These are phyloP conservation scores for Antechinus stuartii DNA, from an alignment of 2,113 vertebrate genomes.

Conservation along the genomic window DNA sequence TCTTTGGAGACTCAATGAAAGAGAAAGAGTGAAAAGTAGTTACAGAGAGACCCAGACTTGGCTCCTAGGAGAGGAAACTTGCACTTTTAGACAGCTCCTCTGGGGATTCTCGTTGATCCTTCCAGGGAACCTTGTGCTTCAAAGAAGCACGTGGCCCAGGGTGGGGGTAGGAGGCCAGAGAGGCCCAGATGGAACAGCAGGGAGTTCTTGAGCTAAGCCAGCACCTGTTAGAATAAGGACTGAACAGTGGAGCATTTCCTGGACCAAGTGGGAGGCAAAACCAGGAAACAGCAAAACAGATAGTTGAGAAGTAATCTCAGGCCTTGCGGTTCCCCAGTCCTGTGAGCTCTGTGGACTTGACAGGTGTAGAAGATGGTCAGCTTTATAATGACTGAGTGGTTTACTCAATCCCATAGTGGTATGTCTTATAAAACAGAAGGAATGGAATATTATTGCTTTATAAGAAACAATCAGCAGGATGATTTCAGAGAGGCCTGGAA, in stretches of 20 bases:
- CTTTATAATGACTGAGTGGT: neutral
- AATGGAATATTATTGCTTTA: too few species aligned
- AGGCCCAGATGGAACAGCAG: too few species aligned
- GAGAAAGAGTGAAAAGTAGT: neutral
- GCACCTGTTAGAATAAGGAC: neutral
- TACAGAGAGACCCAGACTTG: neutral
- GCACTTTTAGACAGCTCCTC: neutral
- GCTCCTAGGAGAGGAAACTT: neutral
- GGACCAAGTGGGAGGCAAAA: neutral
- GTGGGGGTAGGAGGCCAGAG: neutral
- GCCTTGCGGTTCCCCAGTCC: neutral
- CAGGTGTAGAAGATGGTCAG: neutral
- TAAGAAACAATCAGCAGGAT: too few species aligned
- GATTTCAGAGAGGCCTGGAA: too few species aligned
- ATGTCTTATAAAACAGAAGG: neutral
- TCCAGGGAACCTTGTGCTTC: neutral
- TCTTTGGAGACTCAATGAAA: neutral
- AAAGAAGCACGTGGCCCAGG: neutral
- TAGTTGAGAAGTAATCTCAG: neutral
- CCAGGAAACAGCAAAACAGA: neutral
- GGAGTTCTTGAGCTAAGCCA: neutral
- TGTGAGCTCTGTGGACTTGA: neutral
- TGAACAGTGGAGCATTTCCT: neutral
- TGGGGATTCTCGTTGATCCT: neutral
- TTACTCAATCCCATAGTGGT: neutral